Evolutionary conservation across 1,140 invertebrate species (phyloP).

Genomic region (Lepidurus packardi): DNA sequence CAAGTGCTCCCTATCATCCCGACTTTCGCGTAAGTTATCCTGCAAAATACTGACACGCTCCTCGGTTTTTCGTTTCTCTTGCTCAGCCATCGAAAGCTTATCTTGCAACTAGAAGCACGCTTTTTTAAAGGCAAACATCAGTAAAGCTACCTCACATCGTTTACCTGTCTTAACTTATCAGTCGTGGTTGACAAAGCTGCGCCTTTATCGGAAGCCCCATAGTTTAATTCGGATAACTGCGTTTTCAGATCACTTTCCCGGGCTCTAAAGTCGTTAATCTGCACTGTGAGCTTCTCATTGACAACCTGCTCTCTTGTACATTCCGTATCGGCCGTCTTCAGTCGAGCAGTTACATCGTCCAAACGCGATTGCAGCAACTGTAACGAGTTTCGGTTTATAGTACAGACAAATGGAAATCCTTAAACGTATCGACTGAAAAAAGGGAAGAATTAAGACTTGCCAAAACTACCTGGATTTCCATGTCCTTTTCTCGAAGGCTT

Average conservation of each 20-base stretch:
- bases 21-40: neutral
- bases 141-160: neutral
- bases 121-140: no score
- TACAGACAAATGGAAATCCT: no score
- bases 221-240: neutral
- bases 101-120: neutral
- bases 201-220: neutral
- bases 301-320: neutral
- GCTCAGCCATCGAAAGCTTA: neutral
- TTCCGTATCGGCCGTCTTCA: neutral
- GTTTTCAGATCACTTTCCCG: neutral
- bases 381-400: neutral
- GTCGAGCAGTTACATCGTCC: neutral
- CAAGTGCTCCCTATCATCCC: neutral
- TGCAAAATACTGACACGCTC: neutral
- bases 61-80: conserved; percentile 9
- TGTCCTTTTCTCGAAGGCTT: neutral
- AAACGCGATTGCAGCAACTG: neutral
- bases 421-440: no score
- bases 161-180: neutral
- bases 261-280: conserved; percentile 1
- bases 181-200: neutral
- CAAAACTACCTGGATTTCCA: neutral
- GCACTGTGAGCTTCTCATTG: conserved; percentile 1
- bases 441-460: no score